Base-by-base conservation (phyloP, 2,797 vertebrate species). In the Peromyscus melanophrys region DNA sequence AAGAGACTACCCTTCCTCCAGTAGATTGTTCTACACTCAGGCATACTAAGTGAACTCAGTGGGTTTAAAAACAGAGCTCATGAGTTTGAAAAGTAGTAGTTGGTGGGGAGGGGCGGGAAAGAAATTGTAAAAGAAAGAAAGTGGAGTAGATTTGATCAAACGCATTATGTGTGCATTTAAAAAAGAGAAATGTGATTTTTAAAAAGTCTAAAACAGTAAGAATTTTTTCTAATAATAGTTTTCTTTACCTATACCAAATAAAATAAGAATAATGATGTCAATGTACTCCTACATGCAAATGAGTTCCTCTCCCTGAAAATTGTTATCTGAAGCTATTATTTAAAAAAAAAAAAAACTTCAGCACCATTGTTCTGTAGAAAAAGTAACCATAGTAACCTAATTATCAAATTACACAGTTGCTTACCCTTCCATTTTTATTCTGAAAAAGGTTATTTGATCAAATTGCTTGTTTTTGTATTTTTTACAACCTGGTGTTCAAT, bases 381-480 rank as follows among this genome's bases (percentile, higher is more conserved):
- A 65, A 77, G 71, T 92, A 96, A 96, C 94, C 76, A 92, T 90
- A 71, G 92, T 77, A 85, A 94, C 71, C 29, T 57, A 91, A 84
- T 77, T 87, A 92, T 84, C 63, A 92, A 84, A 49, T 77, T 67
- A 49, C 11, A 31, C 52, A 87, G 25, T 27, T 91, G 10, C 63
- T 88, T 57, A 6, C 49, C 88, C 73, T 21, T 57, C 81, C 11
- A 7, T 94, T 69, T 94, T 52, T 52, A 89, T 61, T 92, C 25
- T n/a, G 61, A 89, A 91, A 77, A 67, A 94, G 75, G 19, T 61
- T 90, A 37, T 87, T 89, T 86, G 73, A 46, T 34, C 67, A 59
- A 93, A 91, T 80, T 71, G 31, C 25, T 80, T 81, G 73, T 84
- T 87, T 87, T 78, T 52, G 2, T 49, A 40, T 75, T 89, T 90